Conservation (phyloP, 2,888 invertebrate species). For the Tipula unca region DNA sequence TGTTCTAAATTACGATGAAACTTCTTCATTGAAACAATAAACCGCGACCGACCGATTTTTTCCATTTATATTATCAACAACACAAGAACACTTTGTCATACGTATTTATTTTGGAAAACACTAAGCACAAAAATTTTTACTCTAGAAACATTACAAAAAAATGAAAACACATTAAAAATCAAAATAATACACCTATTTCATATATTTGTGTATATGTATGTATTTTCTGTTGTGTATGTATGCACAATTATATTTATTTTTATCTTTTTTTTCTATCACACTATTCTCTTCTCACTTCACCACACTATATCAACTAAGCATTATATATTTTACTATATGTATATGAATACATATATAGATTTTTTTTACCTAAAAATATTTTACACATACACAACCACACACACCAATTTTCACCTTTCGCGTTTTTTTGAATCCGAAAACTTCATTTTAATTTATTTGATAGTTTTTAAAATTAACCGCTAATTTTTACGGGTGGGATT, state of each 20-base stretch:
- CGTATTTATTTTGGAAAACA: slow-evolving; percentile 8
- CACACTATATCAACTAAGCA: slow-evolving; percentile 8
- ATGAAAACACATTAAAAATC: slow-evolving; percentile 4
- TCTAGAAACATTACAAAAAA: slow-evolving; percentile 15
- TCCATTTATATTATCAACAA: neutral
- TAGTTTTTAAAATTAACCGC: neutral
- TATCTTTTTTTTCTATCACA: slow-evolving; percentile 18
- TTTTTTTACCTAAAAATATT: slow-evolving; percentile 8
- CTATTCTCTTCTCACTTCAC: slow-evolving; percentile 16
- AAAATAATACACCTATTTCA: slow-evolving; percentile 17
- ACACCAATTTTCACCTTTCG: slow-evolving; percentile 1
- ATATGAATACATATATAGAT: neutral
- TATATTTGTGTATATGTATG: neutral
- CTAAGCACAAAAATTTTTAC: slow-evolving; percentile 9
- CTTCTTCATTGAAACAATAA: neutral
- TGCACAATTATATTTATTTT: neutral
- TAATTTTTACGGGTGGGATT: neutral
- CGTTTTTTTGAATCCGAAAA: slow-evolving; percentile 8
- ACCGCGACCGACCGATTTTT: neutral
- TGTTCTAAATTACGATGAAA: slow-evolving; percentile 1
- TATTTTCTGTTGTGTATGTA: neutral
- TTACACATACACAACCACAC: neutral
- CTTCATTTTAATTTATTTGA: neutral
- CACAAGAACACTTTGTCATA: neutral
- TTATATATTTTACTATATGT: neutral